Conservation (phyloP, 2,113 vertebrate genomes). For the Platanista minor region DNA sequence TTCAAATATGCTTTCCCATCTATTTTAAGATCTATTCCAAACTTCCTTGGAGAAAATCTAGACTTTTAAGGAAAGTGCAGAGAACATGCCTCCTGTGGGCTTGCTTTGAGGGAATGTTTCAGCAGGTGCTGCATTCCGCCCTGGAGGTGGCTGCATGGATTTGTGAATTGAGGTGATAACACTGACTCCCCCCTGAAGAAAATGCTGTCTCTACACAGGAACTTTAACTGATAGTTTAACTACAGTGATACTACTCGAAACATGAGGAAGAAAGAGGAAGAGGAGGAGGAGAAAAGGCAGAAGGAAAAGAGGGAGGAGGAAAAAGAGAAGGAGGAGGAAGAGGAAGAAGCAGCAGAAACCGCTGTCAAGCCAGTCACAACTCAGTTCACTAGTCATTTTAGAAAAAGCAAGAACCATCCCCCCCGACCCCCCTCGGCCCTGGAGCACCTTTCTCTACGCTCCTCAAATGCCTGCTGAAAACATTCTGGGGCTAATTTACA, state of each 20-base stretch:
- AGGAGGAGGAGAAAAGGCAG: background rate
- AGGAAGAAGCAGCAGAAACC: background rate
- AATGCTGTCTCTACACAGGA: constrained; percentile 12
- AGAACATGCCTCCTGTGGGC: constrained; percentile 18
- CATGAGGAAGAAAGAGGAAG: background rate
- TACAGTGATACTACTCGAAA: constrained; percentile 4
- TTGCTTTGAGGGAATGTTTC: constrained; percentile 27
- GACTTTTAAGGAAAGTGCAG: constrained; percentile 62
- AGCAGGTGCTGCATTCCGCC: constrained; percentile 36
- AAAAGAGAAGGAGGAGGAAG: background rate
- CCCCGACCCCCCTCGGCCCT: background rate
- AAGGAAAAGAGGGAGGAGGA: background rate
- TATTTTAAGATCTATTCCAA: constrained; percentile 54
- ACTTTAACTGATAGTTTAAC: constrained; percentile 46
- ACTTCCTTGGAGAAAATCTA: constrained; percentile 30
- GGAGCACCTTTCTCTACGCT: background rate
- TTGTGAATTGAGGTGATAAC: constrained; percentile 48
- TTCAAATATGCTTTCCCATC: background rate
- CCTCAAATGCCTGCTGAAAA: background rate
- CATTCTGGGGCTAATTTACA: constrained; percentile 10
- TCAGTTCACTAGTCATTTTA: constrained; percentile 5
- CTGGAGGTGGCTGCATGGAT: constrained; percentile 19
- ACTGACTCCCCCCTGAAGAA: constrained; percentile 26
- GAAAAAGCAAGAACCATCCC: background rate
- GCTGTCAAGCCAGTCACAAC: background rate